Percentiles rank a stretch among this genome's conserved stretches.
Conservation (phyloP, 2,797 vertebrate species). For the Aldrovandia affinis region DNA sequence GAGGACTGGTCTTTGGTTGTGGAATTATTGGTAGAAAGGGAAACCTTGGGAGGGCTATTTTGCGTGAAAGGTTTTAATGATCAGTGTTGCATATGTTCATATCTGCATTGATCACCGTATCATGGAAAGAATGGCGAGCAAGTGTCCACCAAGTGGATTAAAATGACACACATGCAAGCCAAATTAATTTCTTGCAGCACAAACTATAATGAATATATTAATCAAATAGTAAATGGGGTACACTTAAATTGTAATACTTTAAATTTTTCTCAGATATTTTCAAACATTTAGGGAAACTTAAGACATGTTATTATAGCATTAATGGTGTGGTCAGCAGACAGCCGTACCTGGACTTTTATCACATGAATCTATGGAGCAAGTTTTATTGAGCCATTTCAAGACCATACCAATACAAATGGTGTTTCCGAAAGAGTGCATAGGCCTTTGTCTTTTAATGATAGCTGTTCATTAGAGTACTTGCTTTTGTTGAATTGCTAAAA, state of each 20-base stretch:
- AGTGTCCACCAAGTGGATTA: slow-evolving; percentile 65
- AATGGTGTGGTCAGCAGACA: not conserved
- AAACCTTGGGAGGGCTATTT: slow-evolving; percentile 26
- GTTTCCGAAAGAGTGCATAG: not conserved
- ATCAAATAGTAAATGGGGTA: not conserved
- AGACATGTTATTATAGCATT: not conserved
- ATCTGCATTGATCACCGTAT: slow-evolving; percentile 39
- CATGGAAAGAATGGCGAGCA: slow-evolving; percentile 27
- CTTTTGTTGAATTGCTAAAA: not conserved
- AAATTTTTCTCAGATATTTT: not conserved
- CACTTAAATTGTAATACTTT: slow-evolving; percentile 1
- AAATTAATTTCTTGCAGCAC: not conserved
- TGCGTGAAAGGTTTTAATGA: slow-evolving; percentile 9
- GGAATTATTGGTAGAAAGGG: slow-evolving; percentile 40
- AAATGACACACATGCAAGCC: slow-evolving; percentile 27
- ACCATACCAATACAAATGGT: not conserved
- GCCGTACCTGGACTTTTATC: not conserved
- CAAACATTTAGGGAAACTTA: not conserved
- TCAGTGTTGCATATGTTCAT: slow-evolving; percentile 37
- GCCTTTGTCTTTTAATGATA: not conserved
- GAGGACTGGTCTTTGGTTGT: not conserved
- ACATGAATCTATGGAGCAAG: not conserved
- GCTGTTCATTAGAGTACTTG: not conserved
- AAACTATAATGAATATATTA: not conserved
- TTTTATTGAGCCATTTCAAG: not conserved